Base-by-base conservation (phyloP, 2,888 invertebrate species). In the Melitaea athalia region DNA sequence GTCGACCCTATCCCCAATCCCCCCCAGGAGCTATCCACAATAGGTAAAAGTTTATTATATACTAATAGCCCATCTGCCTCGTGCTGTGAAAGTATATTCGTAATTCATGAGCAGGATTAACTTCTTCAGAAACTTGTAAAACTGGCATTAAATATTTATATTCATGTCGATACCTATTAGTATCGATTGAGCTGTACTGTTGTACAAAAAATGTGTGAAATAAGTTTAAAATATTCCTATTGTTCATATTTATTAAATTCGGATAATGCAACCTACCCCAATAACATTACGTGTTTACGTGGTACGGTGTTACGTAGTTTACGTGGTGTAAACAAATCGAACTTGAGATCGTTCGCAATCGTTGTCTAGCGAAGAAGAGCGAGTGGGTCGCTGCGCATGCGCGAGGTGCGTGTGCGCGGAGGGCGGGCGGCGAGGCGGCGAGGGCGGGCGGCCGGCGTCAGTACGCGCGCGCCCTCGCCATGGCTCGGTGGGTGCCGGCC, bases 401-500 rank as follows among this genome's bases (percentile, higher is more conserved):
- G 75, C 70, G 47, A 71, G 38, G 74, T 77, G 80, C 78, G 72
- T 61, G 80, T 78, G 72, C 63, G 45, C 45, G 38, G 38, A 45
- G 45, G 78, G 74, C 76, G 80, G 76, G 79, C 73, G 78, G 78
- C 71, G 77, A 77, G 73, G 70, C 75, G 68, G 78, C 75, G 77
- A 70, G 71, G 76, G 81, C 83, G 79, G 76, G 78, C 84, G 82
- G 76, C 71, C 68, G 79, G 80, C 79, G 78, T 85, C 91, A 91
- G 91, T 91, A 85, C 89, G 88, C 92, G 91, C 90, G 91, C 88
- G 91, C 87, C 85, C 78, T 90, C 86, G 89, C 87, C 88, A 93
- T 92, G 93, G 91, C 91, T 88, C 91, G 92, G 85, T 91, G 89
- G 89, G 86, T 91, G 87, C 84, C 86, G 87, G 89, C 88, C 85